These are phyloP conservation scores for Hyperoplus lanceolatus DNA, from an alignment of 2,797 vertebrate genomes.

Conservation along the genomic window DNA sequence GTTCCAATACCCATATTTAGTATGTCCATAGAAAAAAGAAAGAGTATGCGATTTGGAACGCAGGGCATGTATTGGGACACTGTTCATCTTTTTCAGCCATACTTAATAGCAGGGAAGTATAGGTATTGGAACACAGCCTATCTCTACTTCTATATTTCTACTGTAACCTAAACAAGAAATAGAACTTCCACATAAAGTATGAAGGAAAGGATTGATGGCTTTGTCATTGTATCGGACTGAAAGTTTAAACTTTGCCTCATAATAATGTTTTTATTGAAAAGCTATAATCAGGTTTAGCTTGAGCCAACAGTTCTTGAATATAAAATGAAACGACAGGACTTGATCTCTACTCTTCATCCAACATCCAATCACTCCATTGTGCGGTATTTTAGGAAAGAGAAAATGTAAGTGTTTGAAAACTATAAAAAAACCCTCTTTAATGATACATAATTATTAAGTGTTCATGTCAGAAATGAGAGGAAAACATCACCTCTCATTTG, in stretches of 20 bases:
- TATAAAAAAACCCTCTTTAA: background rate
- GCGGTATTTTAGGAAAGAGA: background rate
- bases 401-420: background rate
- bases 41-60: no score
- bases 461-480: background rate
- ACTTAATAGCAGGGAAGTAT: no score
- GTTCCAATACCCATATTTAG: no score
- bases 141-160: background rate
- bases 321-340: background rate
- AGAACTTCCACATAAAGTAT: background rate
- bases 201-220: background rate
- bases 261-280: background rate
- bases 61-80: no score
- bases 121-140: no score
- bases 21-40: no score
- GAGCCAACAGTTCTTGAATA: background rate
- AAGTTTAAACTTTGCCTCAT: background rate
- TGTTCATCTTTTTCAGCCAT: no score
- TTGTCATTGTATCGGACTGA: background rate
- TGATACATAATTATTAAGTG: background rate
- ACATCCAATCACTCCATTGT: background rate
- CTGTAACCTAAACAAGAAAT: background rate
- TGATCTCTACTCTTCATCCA: background rate
- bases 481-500: background rate
- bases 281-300: background rate